Percentiles rank a stretch among this genome's conserved stretches.
Conservation (phyloP, 2,113 vertebrate genomes). For the Anser cygnoides region DNA sequence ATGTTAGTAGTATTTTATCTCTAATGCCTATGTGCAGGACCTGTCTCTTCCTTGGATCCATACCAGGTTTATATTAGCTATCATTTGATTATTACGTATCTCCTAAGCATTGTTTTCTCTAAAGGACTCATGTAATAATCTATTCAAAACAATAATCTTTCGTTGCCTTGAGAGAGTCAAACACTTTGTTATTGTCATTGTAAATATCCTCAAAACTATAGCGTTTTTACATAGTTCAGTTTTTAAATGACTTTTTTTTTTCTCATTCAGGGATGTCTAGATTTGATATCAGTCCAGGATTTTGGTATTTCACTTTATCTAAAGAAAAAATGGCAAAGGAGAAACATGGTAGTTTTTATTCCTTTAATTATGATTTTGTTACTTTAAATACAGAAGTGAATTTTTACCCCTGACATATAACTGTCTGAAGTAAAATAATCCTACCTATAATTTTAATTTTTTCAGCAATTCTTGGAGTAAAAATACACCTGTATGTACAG, state of each 20-base stretch:
- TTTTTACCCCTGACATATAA: background rate
- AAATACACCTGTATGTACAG: background rate
- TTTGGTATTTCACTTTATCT: conserved; percentile 21
- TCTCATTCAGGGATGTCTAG: background rate
- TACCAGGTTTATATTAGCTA: background rate
- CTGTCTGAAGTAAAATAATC: background rate
- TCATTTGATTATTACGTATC: background rate
- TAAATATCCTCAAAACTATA: background rate
- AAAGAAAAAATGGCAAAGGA: background rate
- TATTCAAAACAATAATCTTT: background rate
- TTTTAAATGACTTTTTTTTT: background rate
- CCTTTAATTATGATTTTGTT: background rate
- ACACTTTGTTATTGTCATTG: background rate
- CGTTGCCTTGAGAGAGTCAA: background rate
- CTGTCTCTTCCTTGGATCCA: background rate
- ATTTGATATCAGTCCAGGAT: background rate
- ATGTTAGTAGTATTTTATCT: background rate
- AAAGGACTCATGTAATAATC: background rate
- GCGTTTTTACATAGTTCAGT: background rate
- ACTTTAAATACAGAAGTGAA: background rate
- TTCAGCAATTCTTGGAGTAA: background rate
- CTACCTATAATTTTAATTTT: background rate
- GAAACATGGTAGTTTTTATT: background rate
- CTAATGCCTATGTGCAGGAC: background rate
- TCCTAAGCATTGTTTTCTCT: background rate